Evolutionary conservation across 2,888 invertebrate genomes (phyloP), one percentile per base, ranked within the genome.

Genomic region (Drosophila prostipennis): DNA sequence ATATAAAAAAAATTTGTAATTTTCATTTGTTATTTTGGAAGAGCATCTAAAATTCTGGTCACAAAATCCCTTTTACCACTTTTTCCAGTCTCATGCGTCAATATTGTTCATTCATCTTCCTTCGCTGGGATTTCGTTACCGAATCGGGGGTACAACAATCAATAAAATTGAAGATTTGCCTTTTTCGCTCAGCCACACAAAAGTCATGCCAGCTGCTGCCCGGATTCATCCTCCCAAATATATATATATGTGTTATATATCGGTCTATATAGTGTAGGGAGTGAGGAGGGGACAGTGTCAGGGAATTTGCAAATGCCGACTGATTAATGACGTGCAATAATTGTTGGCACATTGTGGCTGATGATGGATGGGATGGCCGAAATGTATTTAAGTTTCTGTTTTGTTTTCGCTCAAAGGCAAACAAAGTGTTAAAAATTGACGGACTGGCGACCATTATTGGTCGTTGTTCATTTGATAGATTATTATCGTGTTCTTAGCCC

Each of bases 311-410:
- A 86, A 87, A 85, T 87, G 77, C 78, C 77, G 84, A 74, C 89
- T 89, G 89, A 89, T 89, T 87, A 89, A 89, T 89, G 89, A 89
- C 80, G 81, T n/a, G n/a, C 83, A 89, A 89, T 89, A 89, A 89
- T 89, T 89, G 89, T 74, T 81, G 78, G 69, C 84, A 81, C 71
- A 83, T 68, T 67, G 69, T 48, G 45, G 11, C 64, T 39, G 34
- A 45, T 48, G 53, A 55, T 59, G 61, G 42, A 36, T 29, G 26
- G 61, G 42, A 36, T 29, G 26, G 36, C 46, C 60, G 19, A 51
- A 57, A 40, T 56, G 43, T 51, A 58, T 73, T 82, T 72, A 78
- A 77, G 80, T 77, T 82, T 65, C 72, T 64, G 61, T 69, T 73
- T 70, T 75, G 71, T 61, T 67, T 53, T 53, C 45, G 46, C 13